Evolutionary conservation across 2,888 invertebrate genomes (phyloP).

Genomic region (Pachydiplax longipennis): DNA sequence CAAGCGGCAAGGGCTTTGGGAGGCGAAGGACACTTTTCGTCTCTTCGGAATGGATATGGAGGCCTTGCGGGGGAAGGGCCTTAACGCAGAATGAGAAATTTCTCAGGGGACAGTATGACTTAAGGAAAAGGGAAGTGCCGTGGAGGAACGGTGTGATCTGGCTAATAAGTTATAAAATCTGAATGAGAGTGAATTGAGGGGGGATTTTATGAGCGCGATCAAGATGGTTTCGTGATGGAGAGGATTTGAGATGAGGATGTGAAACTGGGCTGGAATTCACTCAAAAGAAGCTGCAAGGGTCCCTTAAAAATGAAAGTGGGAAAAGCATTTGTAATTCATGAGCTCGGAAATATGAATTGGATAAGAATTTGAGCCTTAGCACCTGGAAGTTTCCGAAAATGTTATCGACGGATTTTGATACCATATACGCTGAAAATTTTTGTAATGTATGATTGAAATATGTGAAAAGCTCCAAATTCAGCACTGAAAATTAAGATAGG

Average conservation of each 20-base stretch:
- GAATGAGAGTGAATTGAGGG: not conserved
- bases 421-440: too few relatives aligned
- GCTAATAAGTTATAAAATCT: conserved; percentile 1
- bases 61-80: not conserved
- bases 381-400: too few relatives aligned
- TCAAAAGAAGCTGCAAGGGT: too few relatives aligned
- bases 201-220: not conserved
- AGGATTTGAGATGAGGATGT: not conserved
- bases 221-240: not conserved
- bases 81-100: not conserved
- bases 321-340: too few relatives aligned
- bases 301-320: too few relatives aligned
- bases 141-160: not conserved
- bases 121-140: not conserved
- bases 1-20: not conserved
- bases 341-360: too few relatives aligned
- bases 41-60: not conserved
- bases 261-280: too few relatives aligned
- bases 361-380: too few relatives aligned
- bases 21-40: not conserved
- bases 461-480: too few relatives aligned
- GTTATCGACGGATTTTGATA: too few relatives aligned
- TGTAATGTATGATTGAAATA: too few relatives aligned
- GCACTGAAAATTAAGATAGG: too few relatives aligned
- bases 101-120: not conserved